A percentile compares a stretch with the other conserved stretches of the same genome.
These are phyloP conservation scores for Acanthurus tractus DNA, from an alignment of 2,797 vertebrate species.

Conservation along the genomic window DNA sequence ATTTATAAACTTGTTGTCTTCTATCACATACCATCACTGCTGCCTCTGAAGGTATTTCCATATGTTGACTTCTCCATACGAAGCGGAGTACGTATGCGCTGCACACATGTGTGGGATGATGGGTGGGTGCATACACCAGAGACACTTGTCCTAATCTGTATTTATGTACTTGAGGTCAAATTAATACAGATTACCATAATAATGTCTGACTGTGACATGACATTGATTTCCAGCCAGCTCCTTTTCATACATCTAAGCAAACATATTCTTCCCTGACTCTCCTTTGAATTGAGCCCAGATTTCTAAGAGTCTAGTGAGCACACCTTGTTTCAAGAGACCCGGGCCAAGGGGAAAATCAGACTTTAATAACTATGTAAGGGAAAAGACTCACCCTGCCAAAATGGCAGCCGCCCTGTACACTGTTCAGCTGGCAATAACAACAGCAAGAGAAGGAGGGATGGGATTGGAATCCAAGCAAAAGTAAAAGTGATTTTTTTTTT, in stretches of 20 bases:
- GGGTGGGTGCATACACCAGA: constrained; percentile 31
- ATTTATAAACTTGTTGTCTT: constrained; percentile 59
- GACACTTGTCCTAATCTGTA: constrained; percentile 46
- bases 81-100: constrained; percentile 3
- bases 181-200: constrained; percentile 71
- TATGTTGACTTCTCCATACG: constrained; percentile 16
- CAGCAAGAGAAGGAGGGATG: constrained; percentile 58
- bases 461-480: constrained; percentile 61
- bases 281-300: constrained; percentile 59
- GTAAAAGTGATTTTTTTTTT: constrained; percentile 63
- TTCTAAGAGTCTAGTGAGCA: constrained; percentile 45
- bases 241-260: constrained; percentile 45
- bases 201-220: constrained; percentile 68
- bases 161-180: constrained; percentile 66
- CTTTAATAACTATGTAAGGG: constrained; percentile 70
- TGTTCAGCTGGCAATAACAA: constrained; percentile 62
- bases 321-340: constrained; percentile 68
- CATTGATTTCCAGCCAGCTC: constrained; percentile 49
- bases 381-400: constrained; percentile 70
- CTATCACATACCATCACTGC: constrained; percentile 21
- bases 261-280: constrained; percentile 26
- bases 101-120: constrained; percentile 15
- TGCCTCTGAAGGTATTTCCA: constrained; percentile 53
- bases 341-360: constrained; percentile 58
- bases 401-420: constrained; percentile 69